phyloP scores from a whole-genome alignment of 2,113 vertebrate genomes.

The Urocolius indicus region DNA sequence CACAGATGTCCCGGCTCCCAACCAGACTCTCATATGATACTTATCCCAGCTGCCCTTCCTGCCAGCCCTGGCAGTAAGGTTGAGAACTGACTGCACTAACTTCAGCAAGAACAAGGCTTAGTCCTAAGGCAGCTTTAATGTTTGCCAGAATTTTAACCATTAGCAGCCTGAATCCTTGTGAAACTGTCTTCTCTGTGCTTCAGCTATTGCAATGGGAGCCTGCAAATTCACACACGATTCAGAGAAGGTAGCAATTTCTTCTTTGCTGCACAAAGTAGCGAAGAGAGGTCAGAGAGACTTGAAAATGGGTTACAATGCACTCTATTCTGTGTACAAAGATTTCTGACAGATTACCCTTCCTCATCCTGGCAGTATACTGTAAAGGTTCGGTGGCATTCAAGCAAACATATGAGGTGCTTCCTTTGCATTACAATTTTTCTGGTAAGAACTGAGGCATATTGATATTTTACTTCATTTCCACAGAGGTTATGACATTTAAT shows the following conservation, averaged over 20 bases:
- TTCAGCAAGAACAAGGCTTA: neutral
- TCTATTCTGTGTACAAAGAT: neutral
- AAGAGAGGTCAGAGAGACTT: neutral
- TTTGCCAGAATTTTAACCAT: constrained; percentile 4
- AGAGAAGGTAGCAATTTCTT: neutral
- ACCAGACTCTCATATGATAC: neutral
- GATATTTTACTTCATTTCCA: constrained; percentile 2
- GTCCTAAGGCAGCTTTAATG: neutral
- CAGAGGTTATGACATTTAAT: constrained; percentile 15
- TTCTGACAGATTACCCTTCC: neutral
- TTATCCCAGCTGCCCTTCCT: neutral
- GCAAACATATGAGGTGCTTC: neutral
- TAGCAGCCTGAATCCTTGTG: neutral
- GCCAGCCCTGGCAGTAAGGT: neutral
- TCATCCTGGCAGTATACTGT: neutral
- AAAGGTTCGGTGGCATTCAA: neutral
- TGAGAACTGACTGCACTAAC: neutral
- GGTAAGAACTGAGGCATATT: neutral
- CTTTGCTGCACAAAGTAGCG: neutral
- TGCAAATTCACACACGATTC: neutral
- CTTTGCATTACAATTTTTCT: constrained; percentile 20
- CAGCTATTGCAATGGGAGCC: neutral
- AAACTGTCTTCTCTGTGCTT: neutral
- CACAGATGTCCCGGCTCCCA: neutral
- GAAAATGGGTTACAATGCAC: neutral